Base-by-base conservation (phyloP, 2,797 vertebrate genomes). In the Martes flavigula region DNA sequence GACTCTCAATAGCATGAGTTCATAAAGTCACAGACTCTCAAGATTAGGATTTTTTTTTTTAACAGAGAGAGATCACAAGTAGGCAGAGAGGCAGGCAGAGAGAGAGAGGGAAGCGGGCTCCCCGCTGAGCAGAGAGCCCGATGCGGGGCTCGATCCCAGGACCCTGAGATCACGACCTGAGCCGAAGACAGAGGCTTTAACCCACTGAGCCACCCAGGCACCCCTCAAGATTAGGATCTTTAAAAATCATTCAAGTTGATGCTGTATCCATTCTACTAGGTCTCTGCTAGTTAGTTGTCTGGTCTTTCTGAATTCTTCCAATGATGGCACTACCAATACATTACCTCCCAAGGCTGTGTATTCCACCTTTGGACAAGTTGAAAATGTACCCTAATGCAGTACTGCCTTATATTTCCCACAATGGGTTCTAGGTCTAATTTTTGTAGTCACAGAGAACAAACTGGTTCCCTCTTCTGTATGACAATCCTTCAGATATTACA, bases 11-110 rank as follows among this genome's bases (percentile, higher is more conserved):
- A 73, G 35, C 66, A 2, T 54, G 5, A 66, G 25, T 78, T 94
- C 87, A 95, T 82, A 81, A 96, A 92, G 92, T 87, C 40, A 91
- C 21, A 90, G 30, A 86, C 73, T 68, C 78, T 83, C n/a, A 87
- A 68, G 72, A 89, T 79, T 62, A 93, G 43, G 18, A 72, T 8
- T 79, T 94, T 87, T 79, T n/a, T n/a, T n/a, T n/a, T n/a, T n/a
- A n/a, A n/a, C n/a, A n/a, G n/a, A n/a, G n/a, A n/a, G n/a, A n/a
- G n/a, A n/a, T n/a, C n/a, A n/a, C n/a, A n/a, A n/a, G n/a, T n/a
- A n/a, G n/a, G n/a, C n/a, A n/a, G n/a, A n/a, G n/a, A n/a, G n/a
- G n/a, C n/a, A n/a, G n/a, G n/a, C n/a, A n/a, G n/a, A n/a, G n/a
- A n/a, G n/a, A n/a, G n/a, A n/a, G n/a, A n/a, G n/a, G n/a, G n/a